Base-by-base conservation (phyloP, 2,888 invertebrate species). In the Willowsia nigromaculata region DNA sequence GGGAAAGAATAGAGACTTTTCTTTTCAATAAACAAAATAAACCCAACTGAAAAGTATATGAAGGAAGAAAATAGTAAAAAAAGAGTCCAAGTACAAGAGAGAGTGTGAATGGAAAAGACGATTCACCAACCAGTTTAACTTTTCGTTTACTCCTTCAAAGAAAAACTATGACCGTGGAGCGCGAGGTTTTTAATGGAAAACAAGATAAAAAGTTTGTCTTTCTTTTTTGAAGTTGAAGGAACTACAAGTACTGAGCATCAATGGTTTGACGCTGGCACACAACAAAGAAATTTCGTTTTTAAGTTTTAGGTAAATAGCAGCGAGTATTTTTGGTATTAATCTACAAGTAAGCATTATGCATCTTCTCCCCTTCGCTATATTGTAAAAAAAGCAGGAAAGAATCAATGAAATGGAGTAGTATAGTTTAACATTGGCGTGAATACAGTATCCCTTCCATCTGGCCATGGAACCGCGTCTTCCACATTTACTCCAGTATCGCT, bases 31-130 rank as follows among this genome's bases (percentile, higher is more conserved):
- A 59, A 18, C 30, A 27, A 15, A 30, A 53, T n/a, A 15, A 43
- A 18, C n/a, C 27, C 9, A 25, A 40, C 7, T 37, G 53, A 80
- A 59, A 56, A 56, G 27, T n/a, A 33, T 18, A 30, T 1, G 18
- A 25, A 13, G 33, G n/a, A n/a, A n/a, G n/a, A n/a, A n/a, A n/a
- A n/a, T n/a, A n/a, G n/a, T n/a, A n/a, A n/a, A n/a, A n/a, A n/a
- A n/a, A n/a, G n/a, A n/a, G n/a, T n/a, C n/a, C n/a, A n/a, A n/a
- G n/a, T n/a, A n/a, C n/a, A n/a, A n/a, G n/a, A 37, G n/a, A 53
- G 56, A 40, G 84, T 84, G 84, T 84, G 71, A 84, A 84, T 71
- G 84, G 18, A 74, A 74, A 47, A 82, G 82, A 62, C 62, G 40
- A 43, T 62, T 65, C 65, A 43, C 56, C 25, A 37, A 15, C 13